A percentile compares a stretch with the other conserved stretches of the same genome.
These are phyloP conservation scores for Lasiommata megera DNA, from an alignment of 2,888 invertebrate species.

Conservation along the genomic window DNA sequence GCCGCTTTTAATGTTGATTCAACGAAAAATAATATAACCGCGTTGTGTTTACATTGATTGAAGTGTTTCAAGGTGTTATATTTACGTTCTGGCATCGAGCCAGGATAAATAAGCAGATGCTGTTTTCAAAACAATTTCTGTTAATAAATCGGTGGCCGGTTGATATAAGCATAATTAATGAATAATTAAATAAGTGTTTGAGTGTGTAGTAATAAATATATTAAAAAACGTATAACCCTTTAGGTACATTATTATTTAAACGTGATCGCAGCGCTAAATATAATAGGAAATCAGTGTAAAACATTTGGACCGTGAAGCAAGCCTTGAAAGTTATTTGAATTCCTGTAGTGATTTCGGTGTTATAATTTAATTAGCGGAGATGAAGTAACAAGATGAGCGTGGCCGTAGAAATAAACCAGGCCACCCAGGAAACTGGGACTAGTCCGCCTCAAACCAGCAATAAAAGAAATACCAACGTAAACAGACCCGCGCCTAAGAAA, in stretches of 20 bases:
- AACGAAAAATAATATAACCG: not conserved
- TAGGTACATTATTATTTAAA: constrained; percentile 1
- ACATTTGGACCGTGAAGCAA: constrained; percentile 11
- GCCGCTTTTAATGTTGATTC: too few relatives aligned
- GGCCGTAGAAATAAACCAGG: constrained; percentile 52
- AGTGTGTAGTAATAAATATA: not conserved
- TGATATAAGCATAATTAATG: not conserved
- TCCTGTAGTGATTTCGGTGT: constrained; percentile 17
- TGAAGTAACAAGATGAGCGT: constrained; percentile 40
- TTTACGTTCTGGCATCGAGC: constrained; percentile 69
- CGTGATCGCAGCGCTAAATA: not conserved
- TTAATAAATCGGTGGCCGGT: not conserved
- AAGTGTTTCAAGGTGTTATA: constrained; percentile 46
- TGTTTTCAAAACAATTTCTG: constrained; percentile 13
- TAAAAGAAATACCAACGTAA: constrained; percentile 40
- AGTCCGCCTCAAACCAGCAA: constrained; percentile 19
- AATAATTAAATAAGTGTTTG: not conserved
- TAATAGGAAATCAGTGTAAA: constrained; percentile 7
- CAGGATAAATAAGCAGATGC: constrained; percentile 45
- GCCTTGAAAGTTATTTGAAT: constrained; percentile 20
- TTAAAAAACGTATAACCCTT: not conserved
- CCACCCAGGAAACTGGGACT: constrained; percentile 31
- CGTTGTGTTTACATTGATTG: constrained; percentile 25
- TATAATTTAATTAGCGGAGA: constrained; percentile 28
- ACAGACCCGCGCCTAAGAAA: constrained; percentile 50